These are phyloP conservation scores for Melipona quadrifasciata DNA, from an alignment of 1,140 invertebrate genomes.

Conservation along the genomic window DNA sequence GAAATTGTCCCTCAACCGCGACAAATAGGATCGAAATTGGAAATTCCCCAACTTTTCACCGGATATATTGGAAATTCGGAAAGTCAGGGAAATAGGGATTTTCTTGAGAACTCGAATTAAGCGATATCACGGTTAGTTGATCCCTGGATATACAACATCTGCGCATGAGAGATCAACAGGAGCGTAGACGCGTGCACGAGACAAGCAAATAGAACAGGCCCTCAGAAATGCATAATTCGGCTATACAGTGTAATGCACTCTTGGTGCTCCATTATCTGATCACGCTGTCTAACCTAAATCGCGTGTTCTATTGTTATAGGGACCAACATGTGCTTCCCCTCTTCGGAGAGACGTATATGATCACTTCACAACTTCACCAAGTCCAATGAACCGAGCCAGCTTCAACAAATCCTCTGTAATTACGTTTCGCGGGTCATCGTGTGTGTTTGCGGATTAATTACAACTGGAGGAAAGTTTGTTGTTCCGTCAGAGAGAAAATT, in stretches of 20 bases:
- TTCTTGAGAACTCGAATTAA: not conserved
- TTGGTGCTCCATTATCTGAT: slow-evolving; percentile 48
- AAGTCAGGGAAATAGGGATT: not conserved
- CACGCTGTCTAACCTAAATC: slow-evolving; percentile 19
- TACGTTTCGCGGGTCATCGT: not conserved
- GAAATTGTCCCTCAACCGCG: too few species aligned
- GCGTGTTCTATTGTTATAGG: slow-evolving; percentile 39
- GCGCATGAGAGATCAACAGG: not conserved
- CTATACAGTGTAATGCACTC: slow-evolving; percentile 49
- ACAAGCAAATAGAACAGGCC: not conserved
- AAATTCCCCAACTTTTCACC: not conserved
- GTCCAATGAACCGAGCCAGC: not conserved
- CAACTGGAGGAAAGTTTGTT: not conserved
- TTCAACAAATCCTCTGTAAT: not conserved
- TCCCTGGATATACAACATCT: not conserved
- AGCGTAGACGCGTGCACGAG: not conserved
- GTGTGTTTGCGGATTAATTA: too few species aligned
- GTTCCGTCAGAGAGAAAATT: not conserved
- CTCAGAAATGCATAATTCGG: slow-evolving; percentile 44
- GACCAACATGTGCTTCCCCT: slow-evolving; percentile 14
- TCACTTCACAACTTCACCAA: slow-evolving; percentile 28
- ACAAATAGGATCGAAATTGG: not conserved
- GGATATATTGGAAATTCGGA: too few species aligned
- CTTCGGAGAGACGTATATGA: slow-evolving; percentile 19
- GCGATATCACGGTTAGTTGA: not conserved